phyloP scores from a whole-genome alignment of 2,113 vertebrate genomes.

The Burhinus oedicnemus region DNA sequence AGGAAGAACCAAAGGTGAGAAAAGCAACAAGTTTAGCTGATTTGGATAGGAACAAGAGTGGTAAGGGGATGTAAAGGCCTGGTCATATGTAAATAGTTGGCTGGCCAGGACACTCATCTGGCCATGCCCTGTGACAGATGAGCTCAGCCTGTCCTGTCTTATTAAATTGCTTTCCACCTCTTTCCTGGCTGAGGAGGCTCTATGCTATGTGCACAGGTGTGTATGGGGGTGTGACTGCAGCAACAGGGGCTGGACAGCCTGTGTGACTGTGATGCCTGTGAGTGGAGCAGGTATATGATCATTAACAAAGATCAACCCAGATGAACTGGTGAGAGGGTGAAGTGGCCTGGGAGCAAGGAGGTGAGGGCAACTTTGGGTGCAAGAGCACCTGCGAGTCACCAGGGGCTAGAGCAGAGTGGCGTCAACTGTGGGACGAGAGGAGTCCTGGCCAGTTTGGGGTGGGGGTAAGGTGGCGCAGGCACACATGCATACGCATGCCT shows the following conservation, averaged over 20 bases:
- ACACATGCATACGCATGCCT: accelerated
- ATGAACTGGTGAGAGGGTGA: background rate
- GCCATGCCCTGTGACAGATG: background rate
- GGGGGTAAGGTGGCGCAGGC: accelerated
- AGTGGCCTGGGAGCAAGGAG: background rate
- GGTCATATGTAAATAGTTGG: background rate
- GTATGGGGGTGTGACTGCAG: accelerated
- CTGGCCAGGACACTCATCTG: background rate
- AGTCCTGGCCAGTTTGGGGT: background rate
- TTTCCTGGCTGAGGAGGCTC: background rate
- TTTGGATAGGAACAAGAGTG: background rate
- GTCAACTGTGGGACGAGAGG: background rate
- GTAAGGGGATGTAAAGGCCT: background rate
- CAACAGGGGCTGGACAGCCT: background rate
- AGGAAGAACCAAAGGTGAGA: background rate
- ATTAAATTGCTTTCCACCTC: background rate
- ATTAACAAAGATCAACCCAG: background rate
- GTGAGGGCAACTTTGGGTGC: background rate
- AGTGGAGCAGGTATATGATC: background rate
- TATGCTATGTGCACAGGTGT: accelerated
- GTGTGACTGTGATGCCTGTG: background rate
- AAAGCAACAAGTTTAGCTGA: background rate
- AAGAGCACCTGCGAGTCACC: background rate
- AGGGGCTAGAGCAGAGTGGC: background rate
- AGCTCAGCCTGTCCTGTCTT: background rate